Conservation (phyloP, 2,888 invertebrate genomes). For the Lepidochitona cinerea region DNA sequence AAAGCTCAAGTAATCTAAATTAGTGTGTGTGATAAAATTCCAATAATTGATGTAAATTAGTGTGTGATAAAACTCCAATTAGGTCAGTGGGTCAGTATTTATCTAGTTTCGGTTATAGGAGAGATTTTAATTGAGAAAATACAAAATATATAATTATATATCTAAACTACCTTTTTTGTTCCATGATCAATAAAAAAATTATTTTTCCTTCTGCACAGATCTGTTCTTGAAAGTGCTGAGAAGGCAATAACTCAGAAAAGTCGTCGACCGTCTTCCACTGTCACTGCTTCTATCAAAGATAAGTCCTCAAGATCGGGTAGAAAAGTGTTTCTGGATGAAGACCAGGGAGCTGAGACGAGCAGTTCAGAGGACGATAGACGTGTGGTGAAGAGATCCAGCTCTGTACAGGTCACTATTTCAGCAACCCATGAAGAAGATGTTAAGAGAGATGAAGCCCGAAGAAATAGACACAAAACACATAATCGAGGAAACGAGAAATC, state of each 20-base stretch:
- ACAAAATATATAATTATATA: too few relatives aligned
- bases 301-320: conserved; percentile 21
- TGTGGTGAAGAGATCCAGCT: conserved; percentile 12
- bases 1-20: too few relatives aligned
- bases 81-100: too few relatives aligned
- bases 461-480: conserved; percentile 43
- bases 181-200: too few relatives aligned
- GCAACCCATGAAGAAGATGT: conserved; percentile 33
- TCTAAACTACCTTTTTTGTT: too few relatives aligned
- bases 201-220: conserved; percentile 39
- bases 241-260: conserved; percentile 93
- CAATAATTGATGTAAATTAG: too few relatives aligned
- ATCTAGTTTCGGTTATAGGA: too few relatives aligned
- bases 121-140: too few relatives aligned
- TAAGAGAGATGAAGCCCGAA: conserved; percentile 68
- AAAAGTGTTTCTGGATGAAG: conserved; percentile 11
- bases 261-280: conserved; percentile 78
- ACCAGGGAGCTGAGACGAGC: background rate
- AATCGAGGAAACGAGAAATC: background rate
- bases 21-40: too few relatives aligned
- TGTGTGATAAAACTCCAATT: too few relatives aligned
- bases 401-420: conserved; percentile 30
- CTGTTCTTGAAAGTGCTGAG: conserved; percentile 89
- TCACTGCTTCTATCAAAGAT: conserved; percentile 17
- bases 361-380: conserved; percentile 2